phyloP scores from a whole-genome alignment of 2,113 vertebrate genomes.

The Patagioenas fasciata region DNA sequence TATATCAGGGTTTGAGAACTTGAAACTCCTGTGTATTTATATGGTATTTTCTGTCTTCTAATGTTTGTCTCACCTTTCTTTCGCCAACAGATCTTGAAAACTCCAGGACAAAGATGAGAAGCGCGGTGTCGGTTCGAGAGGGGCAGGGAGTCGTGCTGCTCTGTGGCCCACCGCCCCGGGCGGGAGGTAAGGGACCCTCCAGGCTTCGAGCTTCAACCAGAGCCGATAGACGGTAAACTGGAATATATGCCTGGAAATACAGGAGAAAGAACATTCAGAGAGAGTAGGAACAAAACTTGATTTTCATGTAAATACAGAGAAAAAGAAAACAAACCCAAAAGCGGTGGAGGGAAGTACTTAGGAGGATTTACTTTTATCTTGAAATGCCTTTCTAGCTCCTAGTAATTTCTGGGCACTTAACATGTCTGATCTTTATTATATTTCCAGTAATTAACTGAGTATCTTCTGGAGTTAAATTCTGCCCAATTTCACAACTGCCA shows the following conservation, averaged over 20 bases:
- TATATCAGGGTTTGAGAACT: not conserved
- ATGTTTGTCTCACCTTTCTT: not conserved
- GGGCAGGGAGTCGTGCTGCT: constrained; percentile 94
- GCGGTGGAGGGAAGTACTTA: not conserved
- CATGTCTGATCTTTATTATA: not conserved
- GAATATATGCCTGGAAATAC: not conserved
- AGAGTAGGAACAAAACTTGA: rapidly evolving
- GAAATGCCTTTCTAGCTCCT: not conserved
- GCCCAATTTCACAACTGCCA: not conserved
- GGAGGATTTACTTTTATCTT: not conserved
- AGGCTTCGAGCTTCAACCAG: not conserved
- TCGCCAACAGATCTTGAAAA: constrained; percentile 83
- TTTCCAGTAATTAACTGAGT: not conserved
- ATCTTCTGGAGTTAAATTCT: not conserved
- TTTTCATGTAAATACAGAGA: not conserved
- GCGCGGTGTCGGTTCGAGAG: constrained; percentile 89
- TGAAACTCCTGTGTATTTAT: not conserved
- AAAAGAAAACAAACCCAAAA: not conserved
- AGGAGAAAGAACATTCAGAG: not conserved
- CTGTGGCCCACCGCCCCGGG: constrained; percentile 85
- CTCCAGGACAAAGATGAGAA: constrained; percentile 85
- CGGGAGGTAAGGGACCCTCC: constrained; percentile 82
- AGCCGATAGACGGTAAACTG: rapidly evolving
- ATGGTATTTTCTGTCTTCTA: not conserved
- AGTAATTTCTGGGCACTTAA: not conserved